A percentile compares a stretch with the other conserved stretches of the same genome.
phyloP scores from a whole-genome alignment of 2,888 invertebrate genomes.

The Marasmarcha lunaedactyla region DNA sequence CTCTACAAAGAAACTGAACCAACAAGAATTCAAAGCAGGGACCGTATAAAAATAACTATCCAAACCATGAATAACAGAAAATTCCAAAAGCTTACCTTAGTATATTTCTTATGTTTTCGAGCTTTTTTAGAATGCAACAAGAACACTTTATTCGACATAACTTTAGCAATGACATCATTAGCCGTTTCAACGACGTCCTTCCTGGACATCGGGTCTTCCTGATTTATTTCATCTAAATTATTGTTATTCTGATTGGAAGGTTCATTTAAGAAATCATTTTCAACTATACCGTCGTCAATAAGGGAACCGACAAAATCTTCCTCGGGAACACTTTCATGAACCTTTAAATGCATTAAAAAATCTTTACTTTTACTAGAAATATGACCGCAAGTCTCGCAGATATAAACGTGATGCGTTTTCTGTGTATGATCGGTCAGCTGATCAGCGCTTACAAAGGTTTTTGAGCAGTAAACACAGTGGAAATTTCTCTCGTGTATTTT shows the following conservation, averaged over 20 bases:
- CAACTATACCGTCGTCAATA: conserved; percentile 20
- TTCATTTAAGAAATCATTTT: conserved; percentile 19
- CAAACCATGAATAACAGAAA: too few species aligned
- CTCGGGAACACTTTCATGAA: conserved; percentile 12
- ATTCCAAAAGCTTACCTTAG: conserved; percentile 35
- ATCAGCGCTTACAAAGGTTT: conserved; percentile 26
- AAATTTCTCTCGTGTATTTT: conserved; percentile 45
- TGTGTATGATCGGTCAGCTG: conserved; percentile 31
- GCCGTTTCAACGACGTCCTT: conserved; percentile 22
- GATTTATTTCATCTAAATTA: too few species aligned
- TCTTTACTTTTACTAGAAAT: conserved; percentile 22
- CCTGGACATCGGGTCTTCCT: not conserved
- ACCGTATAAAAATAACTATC: too few species aligned
- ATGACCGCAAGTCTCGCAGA: conserved; percentile 22
- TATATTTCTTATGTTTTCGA: conserved; percentile 25
- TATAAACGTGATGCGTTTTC: conserved; percentile 31
- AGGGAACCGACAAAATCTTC: conserved; percentile 22
- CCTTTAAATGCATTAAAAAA: conserved; percentile 26
- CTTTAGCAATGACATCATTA: conserved; percentile 43
- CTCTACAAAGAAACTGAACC: not conserved
- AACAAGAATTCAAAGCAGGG: too few species aligned
- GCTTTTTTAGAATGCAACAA: conserved; percentile 23
- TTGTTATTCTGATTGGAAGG: not conserved
- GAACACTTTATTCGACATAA: conserved; percentile 43
- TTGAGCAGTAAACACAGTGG: conserved; percentile 35